Evolutionary conservation across 2,888 invertebrate genomes (phyloP).

Genomic region (Drosophila siamana): DNA sequence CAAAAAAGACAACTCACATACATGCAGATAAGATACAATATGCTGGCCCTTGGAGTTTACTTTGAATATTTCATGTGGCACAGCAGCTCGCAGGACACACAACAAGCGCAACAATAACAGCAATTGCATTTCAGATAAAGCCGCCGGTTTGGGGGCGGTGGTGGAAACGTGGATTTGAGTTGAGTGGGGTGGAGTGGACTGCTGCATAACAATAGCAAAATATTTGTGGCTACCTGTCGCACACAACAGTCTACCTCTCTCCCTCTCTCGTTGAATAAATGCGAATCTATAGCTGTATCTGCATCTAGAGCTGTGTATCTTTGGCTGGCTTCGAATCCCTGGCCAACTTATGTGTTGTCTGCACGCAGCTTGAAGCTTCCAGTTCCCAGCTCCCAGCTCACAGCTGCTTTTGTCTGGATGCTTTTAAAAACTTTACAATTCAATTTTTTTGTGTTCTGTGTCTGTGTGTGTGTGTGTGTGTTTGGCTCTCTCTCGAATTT

Average conservation of each 20-base stretch:
- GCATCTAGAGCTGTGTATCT: slow-evolving; percentile 15
- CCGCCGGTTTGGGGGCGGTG: too few relatives aligned
- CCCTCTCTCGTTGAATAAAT: slow-evolving; percentile 14
- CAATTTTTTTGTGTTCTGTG: slow-evolving; percentile 53
- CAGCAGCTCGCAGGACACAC: too few relatives aligned
- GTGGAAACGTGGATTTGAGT: too few relatives aligned
- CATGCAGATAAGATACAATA: slow-evolving; percentile 23
- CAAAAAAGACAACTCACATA: slow-evolving; percentile 5
- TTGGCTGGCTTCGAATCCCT: slow-evolving; percentile 38
- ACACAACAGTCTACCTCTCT: slow-evolving; percentile 28
- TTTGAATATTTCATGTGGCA: slow-evolving; percentile 70
- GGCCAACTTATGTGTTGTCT: slow-evolving; percentile 53
- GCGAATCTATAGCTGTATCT: slow-evolving; percentile 44
- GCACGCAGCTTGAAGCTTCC: slow-evolving; percentile 39
- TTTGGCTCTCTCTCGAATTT: slow-evolving; percentile 32
- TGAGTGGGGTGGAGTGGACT: not conserved
- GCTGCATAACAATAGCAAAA: slow-evolving; percentile 47
- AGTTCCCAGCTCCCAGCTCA: not conserved
- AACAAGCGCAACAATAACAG: slow-evolving; percentile 47
- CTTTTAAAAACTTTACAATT: slow-evolving; percentile 75
- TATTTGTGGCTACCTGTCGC: slow-evolving; percentile 62
- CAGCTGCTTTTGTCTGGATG: slow-evolving; percentile 59
- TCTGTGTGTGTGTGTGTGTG: slow-evolving; percentile 11
- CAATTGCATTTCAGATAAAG: slow-evolving; percentile 52
- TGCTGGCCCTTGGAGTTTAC: slow-evolving; percentile 48